A percentile compares a stretch with the other conserved stretches of the same genome.
phyloP scores from a whole-genome alignment of 2,113 vertebrate species.

The Neogale vison region DNA sequence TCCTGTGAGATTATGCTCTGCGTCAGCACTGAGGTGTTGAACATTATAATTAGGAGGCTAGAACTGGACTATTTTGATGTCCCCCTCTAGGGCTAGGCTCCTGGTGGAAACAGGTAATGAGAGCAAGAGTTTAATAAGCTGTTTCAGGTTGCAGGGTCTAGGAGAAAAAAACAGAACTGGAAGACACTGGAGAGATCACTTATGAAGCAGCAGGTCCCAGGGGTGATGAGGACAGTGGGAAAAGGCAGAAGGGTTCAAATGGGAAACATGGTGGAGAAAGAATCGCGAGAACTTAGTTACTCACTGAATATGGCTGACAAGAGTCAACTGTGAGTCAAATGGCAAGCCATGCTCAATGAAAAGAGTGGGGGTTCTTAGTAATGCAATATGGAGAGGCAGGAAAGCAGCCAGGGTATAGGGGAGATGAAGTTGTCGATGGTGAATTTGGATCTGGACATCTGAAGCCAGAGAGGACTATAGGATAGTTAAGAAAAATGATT shows the following conservation, averaged over 20 bases:
- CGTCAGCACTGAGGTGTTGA: neutral
- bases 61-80: neutral
- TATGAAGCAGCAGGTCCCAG: neutral
- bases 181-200: neutral
- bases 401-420: neutral
- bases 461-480: neutral
- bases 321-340: neutral
- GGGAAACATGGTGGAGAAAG: neutral
- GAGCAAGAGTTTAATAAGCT: neutral
- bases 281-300: neutral
- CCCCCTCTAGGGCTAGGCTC: neutral
- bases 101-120: neutral
- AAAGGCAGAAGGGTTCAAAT: neutral
- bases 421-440: neutral
- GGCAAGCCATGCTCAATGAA: neutral
- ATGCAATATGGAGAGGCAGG: neutral
- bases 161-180: neutral
- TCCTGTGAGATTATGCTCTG: neutral
- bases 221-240: neutral
- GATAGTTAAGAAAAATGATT: neutral
- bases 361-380: neutral
- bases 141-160: neutral
- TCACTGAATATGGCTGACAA: neutral
- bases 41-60: neutral
- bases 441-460: neutral